phyloP scores from a whole-genome alignment of 2,888 invertebrate genomes.

The Ptychoptera albimana region DNA sequence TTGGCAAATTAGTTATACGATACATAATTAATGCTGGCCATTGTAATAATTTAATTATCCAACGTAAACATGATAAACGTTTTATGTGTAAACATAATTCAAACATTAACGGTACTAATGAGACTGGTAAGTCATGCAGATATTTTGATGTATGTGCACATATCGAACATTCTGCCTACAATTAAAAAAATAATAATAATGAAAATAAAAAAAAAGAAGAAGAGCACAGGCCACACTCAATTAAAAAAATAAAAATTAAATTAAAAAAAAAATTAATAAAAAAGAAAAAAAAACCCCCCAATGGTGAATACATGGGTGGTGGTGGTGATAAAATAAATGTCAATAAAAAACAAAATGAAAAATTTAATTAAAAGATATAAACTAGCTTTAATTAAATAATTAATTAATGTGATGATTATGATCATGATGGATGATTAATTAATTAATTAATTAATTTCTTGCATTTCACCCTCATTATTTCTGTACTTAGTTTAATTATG shows the following conservation, averaged over 20 bases:
- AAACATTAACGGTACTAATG: slow-evolving; percentile 23
- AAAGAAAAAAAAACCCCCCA: background rate
- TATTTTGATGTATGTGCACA: slow-evolving; percentile 23
- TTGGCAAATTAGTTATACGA: slow-evolving; percentile 24
- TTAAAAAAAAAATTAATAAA: background rate
- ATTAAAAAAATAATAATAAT: slow-evolving; percentile 16
- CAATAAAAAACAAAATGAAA: no score
- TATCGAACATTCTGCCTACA: slow-evolving; percentile 25
- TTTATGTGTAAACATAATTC: slow-evolving; percentile 23
- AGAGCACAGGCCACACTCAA: slow-evolving; percentile 7
- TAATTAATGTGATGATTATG: no score
- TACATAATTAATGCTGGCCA: slow-evolving; percentile 25
- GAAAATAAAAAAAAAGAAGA: slow-evolving; percentile 15
- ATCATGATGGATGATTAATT: no score
- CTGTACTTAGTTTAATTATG: no score
- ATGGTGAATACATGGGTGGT: no score
- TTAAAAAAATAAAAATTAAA: background rate
- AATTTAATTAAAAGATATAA: no score
- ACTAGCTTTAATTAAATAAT: no score
- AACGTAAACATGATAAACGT: slow-evolving; percentile 21
- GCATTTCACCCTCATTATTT: no score
- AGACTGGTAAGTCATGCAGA: slow-evolving; percentile 25
- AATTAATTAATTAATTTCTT: no score
- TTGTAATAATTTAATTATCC: slow-evolving; percentile 26
- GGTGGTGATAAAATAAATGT: no score